Percentiles rank a stretch among this genome's conserved stretches.
These are phyloP conservation scores for Cyprinus carpio DNA, from an alignment of 2,113 vertebrate species.

Conservation along the genomic window DNA sequence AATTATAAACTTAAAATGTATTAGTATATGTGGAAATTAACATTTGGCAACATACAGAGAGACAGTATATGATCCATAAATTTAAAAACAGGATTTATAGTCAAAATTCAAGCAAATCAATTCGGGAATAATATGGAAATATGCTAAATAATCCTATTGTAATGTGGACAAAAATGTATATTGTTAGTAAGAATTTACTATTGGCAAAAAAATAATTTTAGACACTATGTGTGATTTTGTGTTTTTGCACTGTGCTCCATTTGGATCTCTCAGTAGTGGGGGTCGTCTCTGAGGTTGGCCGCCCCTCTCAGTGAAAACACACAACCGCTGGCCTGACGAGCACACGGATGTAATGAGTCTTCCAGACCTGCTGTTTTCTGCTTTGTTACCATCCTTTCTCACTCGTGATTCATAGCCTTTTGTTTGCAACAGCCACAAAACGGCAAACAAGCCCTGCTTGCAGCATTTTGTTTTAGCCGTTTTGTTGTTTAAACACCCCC, in stretches of 20 bases:
- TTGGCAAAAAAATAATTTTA: background rate
- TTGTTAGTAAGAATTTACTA: background rate
- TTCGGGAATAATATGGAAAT: too few relatives aligned
- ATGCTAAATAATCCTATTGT: too few relatives aligned
- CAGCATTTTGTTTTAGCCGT: conserved; percentile 14
- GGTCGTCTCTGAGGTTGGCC: background rate
- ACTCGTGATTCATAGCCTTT: background rate
- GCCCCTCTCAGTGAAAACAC: background rate
- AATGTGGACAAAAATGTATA: too few relatives aligned
- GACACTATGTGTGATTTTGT: background rate
- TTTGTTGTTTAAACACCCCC: conserved; percentile 3
- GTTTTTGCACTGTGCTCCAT: background rate
- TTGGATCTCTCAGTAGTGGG: background rate
- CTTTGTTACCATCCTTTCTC: background rate
- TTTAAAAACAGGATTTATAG: too few relatives aligned
- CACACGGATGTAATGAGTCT: background rate
- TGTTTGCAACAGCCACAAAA: conserved; percentile 11
- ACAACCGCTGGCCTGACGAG: background rate
- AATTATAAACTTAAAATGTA: too few relatives aligned
- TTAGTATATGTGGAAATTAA: too few relatives aligned
- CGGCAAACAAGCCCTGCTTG: background rate
- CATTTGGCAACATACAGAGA: too few relatives aligned
- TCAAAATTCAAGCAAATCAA: too few relatives aligned
- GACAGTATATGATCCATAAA: too few relatives aligned
- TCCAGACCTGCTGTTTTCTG: background rate